Conservation (phyloP, 2,113 vertebrate species). For the Ammospiza caudacuta region DNA sequence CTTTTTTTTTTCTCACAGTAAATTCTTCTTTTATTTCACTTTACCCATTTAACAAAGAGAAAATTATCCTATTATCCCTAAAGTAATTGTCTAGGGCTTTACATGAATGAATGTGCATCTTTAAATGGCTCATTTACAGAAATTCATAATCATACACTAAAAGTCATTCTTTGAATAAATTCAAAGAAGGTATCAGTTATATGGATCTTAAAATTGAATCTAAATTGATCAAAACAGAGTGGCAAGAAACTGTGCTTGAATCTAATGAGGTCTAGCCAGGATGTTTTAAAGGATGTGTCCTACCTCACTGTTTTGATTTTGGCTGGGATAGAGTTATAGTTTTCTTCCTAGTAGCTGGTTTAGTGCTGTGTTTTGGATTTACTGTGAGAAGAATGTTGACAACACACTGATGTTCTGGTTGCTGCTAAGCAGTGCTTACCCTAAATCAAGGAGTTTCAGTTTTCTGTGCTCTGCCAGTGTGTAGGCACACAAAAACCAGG, state of each 20-base stretch:
- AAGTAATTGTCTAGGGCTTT: neutral
- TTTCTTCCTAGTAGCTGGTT: neutral
- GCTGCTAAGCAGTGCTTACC: neutral
- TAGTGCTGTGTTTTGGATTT: neutral
- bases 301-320: neutral
- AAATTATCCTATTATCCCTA: neutral
- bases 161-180: neutral
- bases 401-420: neutral
- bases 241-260: neutral
- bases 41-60: neutral
- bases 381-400: neutral
- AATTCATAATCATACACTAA: neutral
- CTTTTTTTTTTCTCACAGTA: neutral
- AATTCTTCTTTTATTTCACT: neutral
- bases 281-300: neutral
- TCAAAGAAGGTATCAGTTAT: neutral
- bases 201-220: neutral
- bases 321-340: neutral
- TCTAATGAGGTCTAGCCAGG: neutral
- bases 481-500: accelerated
- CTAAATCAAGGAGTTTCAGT: neutral
- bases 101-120: neutral
- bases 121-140: neutral
- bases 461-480: neutral
- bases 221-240: neutral